phyloP scores from a whole-genome alignment of 92 coral and sea anemone genomes.

The Actinostola sp. region DNA sequence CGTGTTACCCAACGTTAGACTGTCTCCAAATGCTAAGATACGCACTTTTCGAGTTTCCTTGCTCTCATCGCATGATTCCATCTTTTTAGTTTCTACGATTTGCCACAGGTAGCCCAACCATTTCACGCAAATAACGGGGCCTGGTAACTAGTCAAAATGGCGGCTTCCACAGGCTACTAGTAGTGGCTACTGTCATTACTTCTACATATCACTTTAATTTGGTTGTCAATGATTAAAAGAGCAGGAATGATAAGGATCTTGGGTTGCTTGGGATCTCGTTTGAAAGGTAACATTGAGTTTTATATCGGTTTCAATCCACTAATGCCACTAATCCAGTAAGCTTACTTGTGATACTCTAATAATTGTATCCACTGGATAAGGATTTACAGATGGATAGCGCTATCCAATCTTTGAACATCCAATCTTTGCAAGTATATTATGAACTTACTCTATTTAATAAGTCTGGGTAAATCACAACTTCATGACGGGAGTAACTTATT shows the following conservation, averaged over 20 bases:
- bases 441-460: too few species aligned
- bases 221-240: background rate
- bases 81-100: background rate
- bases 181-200: background rate
- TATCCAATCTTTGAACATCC: too few species aligned
- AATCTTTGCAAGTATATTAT: too few species aligned
- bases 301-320: background rate
- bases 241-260: slow-evolving; percentile 24
- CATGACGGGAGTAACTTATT: too few species aligned
- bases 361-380: too few species aligned
- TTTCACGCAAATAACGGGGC: background rate
- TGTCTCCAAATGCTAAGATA: slow-evolving; percentile 84
- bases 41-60: slow-evolving; percentile 7
- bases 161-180: slow-evolving; percentile 1
- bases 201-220: background rate
- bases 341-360: too few species aligned
- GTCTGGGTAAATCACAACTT: too few species aligned
- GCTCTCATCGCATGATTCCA: background rate
- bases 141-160: background rate
- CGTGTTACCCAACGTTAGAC: slow-evolving; percentile 74
- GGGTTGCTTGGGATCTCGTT: slow-evolving; percentile 3
- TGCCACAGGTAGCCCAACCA: too few species aligned
- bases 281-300: slow-evolving; percentile 10
- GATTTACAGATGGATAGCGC: too few species aligned
- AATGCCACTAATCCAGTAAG: too few species aligned